Evolutionary conservation across 2,113 vertebrate species (phyloP).

Genomic region (Isichthys henryi): DNA sequence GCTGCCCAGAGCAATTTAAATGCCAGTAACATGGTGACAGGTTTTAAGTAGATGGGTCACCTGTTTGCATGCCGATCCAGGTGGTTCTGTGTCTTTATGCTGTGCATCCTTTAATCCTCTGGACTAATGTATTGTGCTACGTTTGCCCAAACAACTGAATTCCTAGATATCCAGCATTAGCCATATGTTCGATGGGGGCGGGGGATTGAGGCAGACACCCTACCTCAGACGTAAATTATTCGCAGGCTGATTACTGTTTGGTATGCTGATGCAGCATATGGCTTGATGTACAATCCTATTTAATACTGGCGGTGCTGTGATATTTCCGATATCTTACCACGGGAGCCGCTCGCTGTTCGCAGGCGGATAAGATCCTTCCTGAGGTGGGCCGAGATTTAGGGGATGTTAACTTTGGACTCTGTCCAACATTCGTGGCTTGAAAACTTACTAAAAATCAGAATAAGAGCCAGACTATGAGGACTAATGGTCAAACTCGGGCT

Average conservation of each 20-base stretch:
- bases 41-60: not conserved
- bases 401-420: constrained; percentile 32
- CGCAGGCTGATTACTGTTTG: not conserved
- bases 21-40: not conserved
- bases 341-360: not conserved
- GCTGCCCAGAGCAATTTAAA: not conserved
- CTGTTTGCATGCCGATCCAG: not conserved
- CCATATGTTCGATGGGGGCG: not conserved
- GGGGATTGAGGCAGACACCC: not conserved
- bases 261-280: not conserved
- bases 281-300: constrained; percentile 1
- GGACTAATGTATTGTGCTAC: not conserved
- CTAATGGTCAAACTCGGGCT: not conserved
- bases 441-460: constrained; percentile 6
- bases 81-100: not conserved
- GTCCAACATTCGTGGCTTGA: not conserved
- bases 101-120: not conserved
- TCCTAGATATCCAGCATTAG: not conserved
- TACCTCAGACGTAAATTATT: constrained; percentile 1
- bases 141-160: not conserved
- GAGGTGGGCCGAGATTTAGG: constrained; percentile 18
- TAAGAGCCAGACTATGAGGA: not conserved
- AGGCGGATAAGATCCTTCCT: constrained; percentile 11
- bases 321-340: not conserved
- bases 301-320: constrained; percentile 3